Conservation (phyloP, 2,113 vertebrate genomes). For the Ochotona curzoniae region DNA sequence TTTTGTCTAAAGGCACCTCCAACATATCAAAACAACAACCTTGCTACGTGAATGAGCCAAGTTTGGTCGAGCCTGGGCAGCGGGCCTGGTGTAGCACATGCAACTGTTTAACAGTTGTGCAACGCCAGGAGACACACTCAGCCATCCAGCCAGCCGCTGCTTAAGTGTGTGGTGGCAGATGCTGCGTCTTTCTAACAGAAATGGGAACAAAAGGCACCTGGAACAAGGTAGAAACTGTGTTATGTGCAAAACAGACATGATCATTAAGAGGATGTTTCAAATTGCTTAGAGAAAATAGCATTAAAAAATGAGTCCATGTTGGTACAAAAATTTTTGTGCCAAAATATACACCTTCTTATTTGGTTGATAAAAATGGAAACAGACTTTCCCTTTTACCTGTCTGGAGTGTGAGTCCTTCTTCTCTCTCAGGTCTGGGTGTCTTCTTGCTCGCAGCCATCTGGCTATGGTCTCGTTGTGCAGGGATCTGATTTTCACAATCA, state of each 20-base stretch:
- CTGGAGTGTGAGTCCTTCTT: not conserved
- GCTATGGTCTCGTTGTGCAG: not conserved
- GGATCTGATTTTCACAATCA: not conserved
- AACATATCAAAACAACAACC: constrained; percentile 4
- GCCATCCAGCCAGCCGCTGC: not conserved
- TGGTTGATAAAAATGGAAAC: not conserved
- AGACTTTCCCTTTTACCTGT: constrained; percentile 39
- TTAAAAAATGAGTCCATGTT: no score
- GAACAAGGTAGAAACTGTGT: not conserved
- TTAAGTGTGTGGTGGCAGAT: constrained; percentile 22
- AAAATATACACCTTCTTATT: not conserved
- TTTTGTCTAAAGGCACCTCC: not conserved
- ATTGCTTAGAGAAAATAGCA: no score
- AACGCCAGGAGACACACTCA: not conserved
- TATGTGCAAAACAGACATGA: not conserved
- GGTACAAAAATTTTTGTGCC: no score
- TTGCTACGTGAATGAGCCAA: not conserved
- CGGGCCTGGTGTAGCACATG: not conserved
- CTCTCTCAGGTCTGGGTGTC: not conserved
- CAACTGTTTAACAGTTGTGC: not conserved
- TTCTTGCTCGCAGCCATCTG: not conserved
- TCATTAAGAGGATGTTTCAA: not conserved
- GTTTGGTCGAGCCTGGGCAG: not conserved
- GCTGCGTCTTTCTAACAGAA: constrained; percentile 29
- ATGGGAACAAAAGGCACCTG: constrained; percentile 14